phyloP scores from a whole-genome alignment of 2,888 invertebrate species.

The Hemaris fuciformis region DNA sequence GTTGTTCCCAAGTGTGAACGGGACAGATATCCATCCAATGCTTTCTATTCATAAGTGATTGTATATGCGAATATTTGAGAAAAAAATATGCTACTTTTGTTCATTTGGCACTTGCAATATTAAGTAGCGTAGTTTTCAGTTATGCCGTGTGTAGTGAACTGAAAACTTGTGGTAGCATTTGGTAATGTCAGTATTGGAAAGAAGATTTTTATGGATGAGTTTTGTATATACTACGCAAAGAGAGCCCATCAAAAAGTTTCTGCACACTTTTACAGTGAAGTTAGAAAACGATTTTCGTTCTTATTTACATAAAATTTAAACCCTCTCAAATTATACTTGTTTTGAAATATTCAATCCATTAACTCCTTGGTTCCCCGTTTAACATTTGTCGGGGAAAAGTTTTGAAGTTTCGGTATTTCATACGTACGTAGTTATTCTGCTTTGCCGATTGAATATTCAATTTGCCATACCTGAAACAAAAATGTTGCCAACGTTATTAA shows the following conservation, averaged over 20 bases:
- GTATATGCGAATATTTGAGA: slow-evolving; percentile 49
- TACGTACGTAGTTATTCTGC: slow-evolving; percentile 14
- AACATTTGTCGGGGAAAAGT: slow-evolving; percentile 7
- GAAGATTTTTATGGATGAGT: slow-evolving; percentile 26
- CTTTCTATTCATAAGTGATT: slow-evolving; percentile 73
- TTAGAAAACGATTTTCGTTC: slow-evolving; percentile 63
- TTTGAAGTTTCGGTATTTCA: slow-evolving; percentile 17
- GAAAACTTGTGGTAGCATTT: background rate
- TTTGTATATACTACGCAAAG: slow-evolving; percentile 42
- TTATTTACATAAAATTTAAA: slow-evolving; percentile 65
- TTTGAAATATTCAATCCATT: slow-evolving; percentile 61
- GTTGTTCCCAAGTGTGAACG: slow-evolving; percentile 78
- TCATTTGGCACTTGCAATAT: background rate
- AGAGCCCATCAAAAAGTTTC: slow-evolving; percentile 68
- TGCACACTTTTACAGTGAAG: slow-evolving; percentile 60
- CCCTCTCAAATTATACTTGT: slow-evolving; percentile 56
- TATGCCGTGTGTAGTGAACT: background rate
- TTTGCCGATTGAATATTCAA: slow-evolving; percentile 14
- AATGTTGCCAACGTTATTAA: slow-evolving; percentile 11
- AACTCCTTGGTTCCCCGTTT: slow-evolving; percentile 34
- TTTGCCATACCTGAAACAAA: slow-evolving; percentile 51
- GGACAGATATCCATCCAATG: slow-evolving; percentile 72
- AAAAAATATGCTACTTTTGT: slow-evolving; percentile 16
- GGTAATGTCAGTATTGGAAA: background rate
- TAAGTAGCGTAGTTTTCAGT: background rate